A percentile compares a stretch with the other conserved stretches of the same genome.
Evolutionary conservation across 2,113 vertebrate genomes (phyloP).

Genomic region (Corythornis madagascariensis): DNA sequence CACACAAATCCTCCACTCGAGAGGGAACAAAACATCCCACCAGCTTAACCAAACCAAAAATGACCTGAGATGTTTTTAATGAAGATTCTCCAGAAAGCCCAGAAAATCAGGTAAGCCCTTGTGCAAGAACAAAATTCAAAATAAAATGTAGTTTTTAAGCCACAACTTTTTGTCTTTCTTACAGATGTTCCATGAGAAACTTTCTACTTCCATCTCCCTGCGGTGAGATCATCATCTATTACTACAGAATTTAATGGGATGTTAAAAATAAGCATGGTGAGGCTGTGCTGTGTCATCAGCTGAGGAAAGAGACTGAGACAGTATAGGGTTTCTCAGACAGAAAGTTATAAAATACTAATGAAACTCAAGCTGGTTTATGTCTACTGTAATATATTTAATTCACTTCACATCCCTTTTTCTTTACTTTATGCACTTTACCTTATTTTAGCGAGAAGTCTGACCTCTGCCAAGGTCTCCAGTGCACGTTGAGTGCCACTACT

Average conservation of each 20-base stretch:
- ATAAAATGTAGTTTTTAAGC: neutral
- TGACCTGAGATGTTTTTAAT: neutral
- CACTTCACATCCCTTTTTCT: neutral
- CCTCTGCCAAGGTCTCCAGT: neutral
- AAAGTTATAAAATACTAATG: neutral
- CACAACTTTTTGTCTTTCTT: neutral
- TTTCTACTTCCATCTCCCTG: neutral
- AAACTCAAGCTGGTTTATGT: neutral
- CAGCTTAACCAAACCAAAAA: neutral
- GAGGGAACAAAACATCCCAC: neutral
- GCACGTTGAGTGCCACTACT: neutral
- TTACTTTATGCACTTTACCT: neutral
- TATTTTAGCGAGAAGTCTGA: neutral
- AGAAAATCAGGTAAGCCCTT: neutral
- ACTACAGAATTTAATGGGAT: neutral
- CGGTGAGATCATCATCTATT: neutral
- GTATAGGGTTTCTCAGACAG: neutral
- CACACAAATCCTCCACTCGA: neutral
- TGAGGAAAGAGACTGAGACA: neutral
- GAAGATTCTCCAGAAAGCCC: neutral
- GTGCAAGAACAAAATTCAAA: neutral
- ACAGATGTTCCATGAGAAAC: neutral
- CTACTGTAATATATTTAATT: neutral
- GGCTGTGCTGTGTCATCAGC: neutral
- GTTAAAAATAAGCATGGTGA: neutral